Conservation (phyloP, 2,888 invertebrate genomes). For the Scelioninae gen. 1 region DNA sequence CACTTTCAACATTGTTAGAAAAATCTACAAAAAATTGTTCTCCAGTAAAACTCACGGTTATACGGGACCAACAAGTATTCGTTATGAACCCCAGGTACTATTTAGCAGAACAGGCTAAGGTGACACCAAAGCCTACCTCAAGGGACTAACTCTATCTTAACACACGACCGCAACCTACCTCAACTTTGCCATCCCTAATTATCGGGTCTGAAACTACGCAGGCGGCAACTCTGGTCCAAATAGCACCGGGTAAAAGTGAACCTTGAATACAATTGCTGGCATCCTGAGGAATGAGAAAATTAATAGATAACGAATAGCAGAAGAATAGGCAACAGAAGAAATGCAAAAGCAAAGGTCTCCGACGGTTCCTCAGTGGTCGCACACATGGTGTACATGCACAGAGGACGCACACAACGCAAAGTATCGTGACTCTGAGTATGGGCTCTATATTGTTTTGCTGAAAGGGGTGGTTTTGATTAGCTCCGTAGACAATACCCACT, state of each 20-base stretch:
- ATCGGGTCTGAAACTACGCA: conserved; percentile 28
- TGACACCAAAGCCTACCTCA: conserved; percentile 8
- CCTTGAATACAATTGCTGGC: conserved; percentile 5
- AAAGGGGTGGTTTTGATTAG: conserved; percentile 85
- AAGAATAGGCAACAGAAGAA: conserved; percentile 21
- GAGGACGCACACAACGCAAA: conserved; percentile 52
- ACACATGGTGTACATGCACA: conserved; percentile 51
- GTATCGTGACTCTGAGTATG: conserved; percentile 62
- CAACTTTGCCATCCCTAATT: conserved; percentile 33
- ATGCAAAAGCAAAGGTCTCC: conserved; percentile 47
- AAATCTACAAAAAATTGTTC: too few species aligned
- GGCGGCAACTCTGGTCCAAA: not conserved
- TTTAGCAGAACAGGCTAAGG: not conserved
- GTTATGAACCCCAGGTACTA: not conserved
- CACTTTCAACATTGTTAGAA: too few species aligned
- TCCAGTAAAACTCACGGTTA: too few species aligned
- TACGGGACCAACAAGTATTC: too few species aligned
- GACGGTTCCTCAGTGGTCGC: conserved; percentile 42
- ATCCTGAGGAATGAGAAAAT: conserved; percentile 40
- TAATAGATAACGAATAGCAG: conserved; percentile 35
- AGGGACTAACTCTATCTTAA: conserved; percentile 4
- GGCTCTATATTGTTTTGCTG: conserved; percentile 79
- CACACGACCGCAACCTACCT: conserved; percentile 11
- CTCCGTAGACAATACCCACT: conserved; percentile 84
- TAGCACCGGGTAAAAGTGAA: conserved; percentile 12